A percentile compares a stretch with the other conserved stretches of the same genome.
Conservation (phyloP, 2,888 invertebrate genomes). For the Dendrolimus houi region DNA sequence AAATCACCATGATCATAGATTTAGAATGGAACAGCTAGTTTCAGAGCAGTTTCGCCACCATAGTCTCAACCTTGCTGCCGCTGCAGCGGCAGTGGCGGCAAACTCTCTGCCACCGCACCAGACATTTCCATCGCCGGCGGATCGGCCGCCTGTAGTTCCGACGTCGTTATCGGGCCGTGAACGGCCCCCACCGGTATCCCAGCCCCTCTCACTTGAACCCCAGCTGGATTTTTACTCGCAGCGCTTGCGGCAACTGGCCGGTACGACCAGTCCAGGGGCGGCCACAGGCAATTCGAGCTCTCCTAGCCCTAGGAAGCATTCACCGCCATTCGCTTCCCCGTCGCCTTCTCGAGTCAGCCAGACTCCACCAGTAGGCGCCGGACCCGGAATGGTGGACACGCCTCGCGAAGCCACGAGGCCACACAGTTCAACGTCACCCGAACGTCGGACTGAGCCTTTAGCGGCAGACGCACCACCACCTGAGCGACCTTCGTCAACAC, state of each 20-base stretch:
- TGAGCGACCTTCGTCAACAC: conserved; percentile 80
- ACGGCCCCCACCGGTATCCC: conserved; percentile 71
- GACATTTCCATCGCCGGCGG: conserved; percentile 78
- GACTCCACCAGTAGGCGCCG: conserved; percentile 80
- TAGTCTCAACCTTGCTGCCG: conserved; percentile 85
- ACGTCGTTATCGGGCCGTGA: conserved; percentile 70
- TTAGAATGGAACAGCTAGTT: conserved; percentile 89
- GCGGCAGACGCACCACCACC: conserved; percentile 71
- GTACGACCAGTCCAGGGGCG: conserved; percentile 95
- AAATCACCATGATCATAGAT: conserved; percentile 85
- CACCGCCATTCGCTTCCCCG: conserved; percentile 87
- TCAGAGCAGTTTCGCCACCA: conserved; percentile 89
- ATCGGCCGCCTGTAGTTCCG: conserved; percentile 72
- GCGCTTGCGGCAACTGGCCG: conserved; percentile 98
- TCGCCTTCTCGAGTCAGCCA: conserved; percentile 84
- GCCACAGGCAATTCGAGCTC: conserved; percentile 89
- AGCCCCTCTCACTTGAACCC: conserved; percentile 86
- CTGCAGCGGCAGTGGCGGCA: conserved; percentile 82
- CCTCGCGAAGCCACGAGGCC: conserved; percentile 79
- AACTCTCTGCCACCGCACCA: conserved; percentile 78
- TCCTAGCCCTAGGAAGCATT: conserved; percentile 88
- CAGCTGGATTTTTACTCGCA: conserved; percentile 99
- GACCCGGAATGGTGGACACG: conserved; percentile 76
- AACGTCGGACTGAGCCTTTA: conserved; percentile 73
- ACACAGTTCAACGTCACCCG: conserved; percentile 81